Conservation (phyloP, 2,797 vertebrate species). For the Coreius guichenoti region DNA sequence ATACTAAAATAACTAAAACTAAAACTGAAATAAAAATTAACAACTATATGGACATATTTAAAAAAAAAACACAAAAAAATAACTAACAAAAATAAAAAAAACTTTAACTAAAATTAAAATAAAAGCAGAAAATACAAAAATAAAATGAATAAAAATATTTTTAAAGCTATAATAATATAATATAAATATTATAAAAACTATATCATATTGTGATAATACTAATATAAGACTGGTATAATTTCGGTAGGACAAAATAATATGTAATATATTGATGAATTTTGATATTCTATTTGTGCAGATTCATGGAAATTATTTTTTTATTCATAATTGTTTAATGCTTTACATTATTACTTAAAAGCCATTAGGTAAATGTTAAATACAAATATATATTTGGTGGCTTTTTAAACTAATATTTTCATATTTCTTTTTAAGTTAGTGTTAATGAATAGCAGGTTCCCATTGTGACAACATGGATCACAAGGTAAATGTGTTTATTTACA, state of each 20-base stretch:
- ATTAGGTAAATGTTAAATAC: neutral
- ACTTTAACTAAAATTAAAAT: no score
- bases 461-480: neutral
- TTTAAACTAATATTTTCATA: neutral
- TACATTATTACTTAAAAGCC: neutral
- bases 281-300: neutral
- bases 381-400: neutral
- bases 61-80: no score
- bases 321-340: neutral
- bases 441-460: neutral
- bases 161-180: neutral
- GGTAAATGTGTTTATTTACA: neutral
- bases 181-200: neutral
- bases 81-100: no score
- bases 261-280: neutral
- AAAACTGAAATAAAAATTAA: neutral
- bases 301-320: neutral
- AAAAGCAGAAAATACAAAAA: neutral
- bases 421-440: neutral
- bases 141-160: neutral
- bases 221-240: neutral
- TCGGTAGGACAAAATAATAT: neutral
- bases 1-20: neutral
- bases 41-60: neutral
- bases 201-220: neutral